Conservation (phyloP, 2,888 invertebrate genomes). For the Xestia xanthographa region DNA sequence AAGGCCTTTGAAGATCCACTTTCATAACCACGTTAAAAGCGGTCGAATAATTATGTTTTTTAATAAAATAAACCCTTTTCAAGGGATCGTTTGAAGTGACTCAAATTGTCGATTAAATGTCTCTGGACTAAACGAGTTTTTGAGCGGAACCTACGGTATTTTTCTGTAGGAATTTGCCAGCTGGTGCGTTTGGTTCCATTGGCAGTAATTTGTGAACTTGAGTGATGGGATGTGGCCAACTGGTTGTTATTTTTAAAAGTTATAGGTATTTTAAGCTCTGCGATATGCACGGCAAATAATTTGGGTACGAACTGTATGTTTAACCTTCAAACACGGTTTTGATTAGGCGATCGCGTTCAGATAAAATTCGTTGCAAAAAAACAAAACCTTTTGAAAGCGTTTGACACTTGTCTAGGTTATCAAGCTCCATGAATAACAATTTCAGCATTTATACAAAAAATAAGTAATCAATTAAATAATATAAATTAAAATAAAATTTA, state of each 20-base stretch:
- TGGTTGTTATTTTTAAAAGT: conserved; percentile 4
- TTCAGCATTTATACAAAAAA: too few relatives aligned
- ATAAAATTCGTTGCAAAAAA: not conserved
- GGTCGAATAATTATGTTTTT: conserved; percentile 77
- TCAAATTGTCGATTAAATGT: conserved; percentile 74
- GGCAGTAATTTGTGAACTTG: conserved; percentile 35
- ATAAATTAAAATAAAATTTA: too few relatives aligned
- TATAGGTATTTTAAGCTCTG: not conserved
- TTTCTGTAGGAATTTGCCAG: conserved; percentile 41
- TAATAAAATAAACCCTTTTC: conserved; percentile 76
- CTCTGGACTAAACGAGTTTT: conserved; percentile 42
- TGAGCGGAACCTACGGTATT: conserved; percentile 17
- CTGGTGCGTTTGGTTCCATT: conserved; percentile 18
- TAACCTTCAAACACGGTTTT: not conserved
- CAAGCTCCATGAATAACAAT: too few relatives aligned
- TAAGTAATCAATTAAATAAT: too few relatives aligned
- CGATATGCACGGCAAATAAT: not conserved
- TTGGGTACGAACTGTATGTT: not conserved
- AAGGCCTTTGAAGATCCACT: conserved; percentile 46
- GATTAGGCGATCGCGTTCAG: not conserved
- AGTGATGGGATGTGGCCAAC: conserved; percentile 27
- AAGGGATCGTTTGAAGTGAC: conserved; percentile 72
- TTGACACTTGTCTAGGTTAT: not conserved
- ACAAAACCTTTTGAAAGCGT: not conserved
- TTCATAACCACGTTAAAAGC: conserved; percentile 72